phyloP scores from a whole-genome alignment of 2,113 vertebrate species.

The Pseudorasbora parva region DNA sequence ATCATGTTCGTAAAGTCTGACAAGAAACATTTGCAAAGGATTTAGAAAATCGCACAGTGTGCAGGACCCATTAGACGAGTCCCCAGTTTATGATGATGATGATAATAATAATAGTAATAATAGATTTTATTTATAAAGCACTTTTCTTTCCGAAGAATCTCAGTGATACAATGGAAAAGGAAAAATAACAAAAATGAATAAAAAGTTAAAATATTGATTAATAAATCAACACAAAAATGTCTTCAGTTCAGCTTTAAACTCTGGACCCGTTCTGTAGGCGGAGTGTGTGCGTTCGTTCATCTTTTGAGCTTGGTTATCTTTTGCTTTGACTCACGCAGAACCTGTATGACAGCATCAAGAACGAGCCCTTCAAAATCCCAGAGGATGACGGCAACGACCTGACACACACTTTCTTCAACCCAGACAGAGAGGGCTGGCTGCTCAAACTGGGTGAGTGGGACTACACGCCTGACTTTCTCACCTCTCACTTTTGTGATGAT shows the following conservation, averaged over 20 bases:
- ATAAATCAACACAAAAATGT: too few species aligned
- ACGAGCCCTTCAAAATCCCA: constrained; percentile 97
- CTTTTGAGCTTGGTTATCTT: neutral
- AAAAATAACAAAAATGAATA: too few species aligned
- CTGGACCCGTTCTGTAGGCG: neutral
- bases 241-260: too few species aligned
- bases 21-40: too few species aligned
- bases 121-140: too few species aligned
- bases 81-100: neutral
- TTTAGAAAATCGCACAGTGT: too few species aligned
- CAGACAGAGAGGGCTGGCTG: constrained; percentile 96
- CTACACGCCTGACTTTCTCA: neutral
- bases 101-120: too few species aligned
- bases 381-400: constrained; percentile 97
- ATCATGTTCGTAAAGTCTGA: too few species aligned
- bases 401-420: constrained; percentile 99
- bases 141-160: too few species aligned
- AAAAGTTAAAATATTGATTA: too few species aligned
- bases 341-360: constrained; percentile 98
- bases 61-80: too few species aligned
- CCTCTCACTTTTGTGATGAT: neutral
- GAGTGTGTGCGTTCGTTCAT: neutral
- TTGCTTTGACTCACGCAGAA: constrained; percentile 76
- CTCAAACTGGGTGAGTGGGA: constrained; percentile 90
- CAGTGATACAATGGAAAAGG: too few species aligned